A percentile compares a stretch with the other conserved stretches of the same genome.
Conservation (phyloP, 92 coral and sea anemone species). For the Porites lobata region DNA sequence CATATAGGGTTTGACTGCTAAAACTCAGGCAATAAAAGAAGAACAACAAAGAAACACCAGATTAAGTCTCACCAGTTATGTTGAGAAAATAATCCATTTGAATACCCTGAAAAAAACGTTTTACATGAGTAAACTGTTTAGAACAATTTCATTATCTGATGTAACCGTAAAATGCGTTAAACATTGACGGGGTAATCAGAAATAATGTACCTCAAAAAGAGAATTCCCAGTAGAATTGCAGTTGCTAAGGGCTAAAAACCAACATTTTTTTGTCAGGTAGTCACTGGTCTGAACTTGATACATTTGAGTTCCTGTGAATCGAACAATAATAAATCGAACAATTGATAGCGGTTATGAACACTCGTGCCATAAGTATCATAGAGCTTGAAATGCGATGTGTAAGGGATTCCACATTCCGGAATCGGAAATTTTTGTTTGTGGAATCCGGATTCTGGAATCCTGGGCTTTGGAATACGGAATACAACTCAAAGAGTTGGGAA, state of each 20-base stretch:
- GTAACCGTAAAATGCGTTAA: background rate
- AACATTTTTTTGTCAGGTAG: constrained; percentile 50
- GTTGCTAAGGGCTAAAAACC: constrained; percentile 65
- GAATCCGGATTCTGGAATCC: no score
- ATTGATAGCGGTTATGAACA: background rate
- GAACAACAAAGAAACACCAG: background rate
- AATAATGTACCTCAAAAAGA: background rate
- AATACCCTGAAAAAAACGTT: constrained; percentile 43
- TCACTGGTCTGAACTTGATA: constrained; percentile 58
- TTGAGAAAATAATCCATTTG: constrained; percentile 64
- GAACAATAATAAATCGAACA: background rate
- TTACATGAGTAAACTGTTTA: background rate
- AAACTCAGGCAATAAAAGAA: background rate
- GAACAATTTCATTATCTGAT: no score
- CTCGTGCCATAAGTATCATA: no score
- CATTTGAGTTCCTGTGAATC: constrained; percentile 41
- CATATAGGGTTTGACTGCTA: no score
- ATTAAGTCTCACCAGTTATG: constrained; percentile 49
- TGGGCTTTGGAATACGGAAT: no score
- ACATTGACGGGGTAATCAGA: background rate
- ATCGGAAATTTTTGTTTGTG: no score
- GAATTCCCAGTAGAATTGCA: constrained; percentile 45
- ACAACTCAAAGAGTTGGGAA: no score
- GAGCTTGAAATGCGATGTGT: no score
- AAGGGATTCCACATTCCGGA: no score